Evolutionary conservation across 1,140 invertebrate species (phyloP).

Genomic region (Melipona quadrifasciata): DNA sequence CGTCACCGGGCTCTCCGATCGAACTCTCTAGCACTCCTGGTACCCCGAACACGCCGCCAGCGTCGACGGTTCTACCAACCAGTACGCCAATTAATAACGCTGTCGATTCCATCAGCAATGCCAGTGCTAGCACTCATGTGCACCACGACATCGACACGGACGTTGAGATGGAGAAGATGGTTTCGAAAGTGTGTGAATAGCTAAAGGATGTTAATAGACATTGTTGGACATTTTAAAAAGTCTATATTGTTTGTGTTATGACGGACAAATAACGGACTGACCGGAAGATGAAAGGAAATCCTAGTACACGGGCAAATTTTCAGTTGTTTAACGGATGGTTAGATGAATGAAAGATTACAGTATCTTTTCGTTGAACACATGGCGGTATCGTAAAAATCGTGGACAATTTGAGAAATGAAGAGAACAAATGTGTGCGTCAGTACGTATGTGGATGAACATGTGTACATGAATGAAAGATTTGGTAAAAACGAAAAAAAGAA

Average conservation of each 20-base stretch:
- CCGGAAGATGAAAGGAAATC: conserved; percentile 26
- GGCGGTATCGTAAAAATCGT: conserved; percentile 9
- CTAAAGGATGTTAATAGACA: conserved; percentile 78
- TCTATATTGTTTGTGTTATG: conserved; percentile 81
- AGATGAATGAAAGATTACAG: conserved; percentile 1
- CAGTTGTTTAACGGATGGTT: conserved; percentile 23
- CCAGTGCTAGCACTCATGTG: conserved; percentile 75
- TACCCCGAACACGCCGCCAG: conserved; percentile 74
- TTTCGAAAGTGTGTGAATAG: conserved; percentile 87
- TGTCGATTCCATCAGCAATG: conserved; percentile 59
- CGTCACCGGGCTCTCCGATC: conserved; percentile 77
- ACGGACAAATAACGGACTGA: conserved; percentile 69
- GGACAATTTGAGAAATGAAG: conserved; percentile 32
- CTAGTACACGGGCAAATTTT: conserved; percentile 42
- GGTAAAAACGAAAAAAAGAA: not conserved
- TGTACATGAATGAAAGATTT: not conserved
- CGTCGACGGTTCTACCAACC: conserved; percentile 57
- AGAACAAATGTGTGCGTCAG: conserved; percentile 19
- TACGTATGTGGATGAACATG: not conserved
- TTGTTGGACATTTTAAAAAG: conserved; percentile 82
- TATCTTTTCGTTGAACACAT: conserved; percentile 30
- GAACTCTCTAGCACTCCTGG: conserved; percentile 72
- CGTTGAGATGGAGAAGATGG: conserved; percentile 89
- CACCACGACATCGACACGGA: conserved; percentile 84
- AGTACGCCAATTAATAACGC: conserved; percentile 59